A percentile compares a stretch with the other conserved stretches of the same genome.
phyloP scores from a whole-genome alignment of 2,797 vertebrate genomes.

The Anableps anableps region DNA sequence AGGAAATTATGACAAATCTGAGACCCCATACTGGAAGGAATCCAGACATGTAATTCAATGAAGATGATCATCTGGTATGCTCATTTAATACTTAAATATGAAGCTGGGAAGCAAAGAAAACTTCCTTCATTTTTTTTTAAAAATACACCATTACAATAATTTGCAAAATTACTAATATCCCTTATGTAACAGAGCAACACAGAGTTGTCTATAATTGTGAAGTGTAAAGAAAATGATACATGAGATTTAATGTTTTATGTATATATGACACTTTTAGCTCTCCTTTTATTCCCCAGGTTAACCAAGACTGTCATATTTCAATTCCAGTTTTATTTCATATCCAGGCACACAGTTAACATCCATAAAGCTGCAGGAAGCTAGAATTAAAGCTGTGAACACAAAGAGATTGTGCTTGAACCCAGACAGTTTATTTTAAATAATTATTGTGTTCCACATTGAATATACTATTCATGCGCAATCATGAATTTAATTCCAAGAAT shows the following conservation, averaged over 20 bases:
- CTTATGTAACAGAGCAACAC: not conserved
- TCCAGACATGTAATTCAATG: conserved; percentile 6
- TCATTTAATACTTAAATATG: not conserved
- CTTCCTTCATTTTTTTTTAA: too few relatives aligned
- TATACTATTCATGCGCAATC: not conserved
- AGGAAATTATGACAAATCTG: not conserved
- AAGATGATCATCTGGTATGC: conserved; percentile 5
- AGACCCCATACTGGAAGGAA: not conserved
- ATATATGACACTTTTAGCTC: not conserved
- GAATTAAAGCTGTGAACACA: not conserved
- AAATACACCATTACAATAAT: too few relatives aligned
- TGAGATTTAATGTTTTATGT: too few relatives aligned
- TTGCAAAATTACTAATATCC: too few relatives aligned
- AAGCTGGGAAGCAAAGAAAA: not conserved
- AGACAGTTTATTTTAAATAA: not conserved
- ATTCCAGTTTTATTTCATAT: not conserved
- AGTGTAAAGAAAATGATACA: not conserved
- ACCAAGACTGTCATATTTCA: not conserved
- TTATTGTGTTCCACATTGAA: not conserved
- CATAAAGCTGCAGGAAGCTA: not conserved
- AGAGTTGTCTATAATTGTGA: not conserved
- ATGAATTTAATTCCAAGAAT: not conserved
- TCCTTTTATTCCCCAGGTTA: not conserved
- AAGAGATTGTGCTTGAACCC: not conserved
- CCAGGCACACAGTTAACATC: not conserved